Base-by-base conservation (phyloP, 2,113 vertebrate species). In the Eclectus roratus region DNA sequence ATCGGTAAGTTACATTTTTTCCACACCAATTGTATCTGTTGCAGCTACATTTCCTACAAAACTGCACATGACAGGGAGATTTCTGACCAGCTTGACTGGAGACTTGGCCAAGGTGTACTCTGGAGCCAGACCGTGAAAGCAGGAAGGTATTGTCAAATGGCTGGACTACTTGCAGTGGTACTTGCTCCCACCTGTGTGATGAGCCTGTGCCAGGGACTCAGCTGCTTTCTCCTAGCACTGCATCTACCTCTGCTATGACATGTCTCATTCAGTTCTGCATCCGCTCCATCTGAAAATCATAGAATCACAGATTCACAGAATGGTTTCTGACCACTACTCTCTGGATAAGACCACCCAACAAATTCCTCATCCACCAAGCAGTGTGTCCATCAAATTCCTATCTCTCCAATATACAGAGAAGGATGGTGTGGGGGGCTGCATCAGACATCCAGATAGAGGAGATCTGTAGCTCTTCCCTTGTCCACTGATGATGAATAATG, bases 71-170 rank as follows among this genome's bases (percentile, higher is more conserved):
- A 66, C 0, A 6, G 13, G 64, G 33, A 56, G 31, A 63, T 86
- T 69, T 74, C 50, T 91, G 60, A 17, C 21, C 58, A 85, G 25
- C 19, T n/a, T 56, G 46, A 20, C 39, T 9, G 35, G 18, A 47
- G 21, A 18, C 41, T 69, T 39, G 25, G 18, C 20, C 47, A 35
- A 28, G 35, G 46, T 0, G 0, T 31, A 11, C n/a, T 47, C 61
- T 8, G 8, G n/a, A 92, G 23, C 44, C 25, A 50, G 50, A 27
- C 6, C 33, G 28, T n/a, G 41, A 70, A 85, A 80, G 46, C 21
- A 69, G 17, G 43, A 77, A 44, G 1, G 2, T 58, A 23, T 17
- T 70, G 41, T 49, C 69, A 64, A 66, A 65, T 10, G 41, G 37
- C 37, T 47, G 47, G 49, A 39, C 39, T 65, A 47, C 15, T 35